phyloP scores from a whole-genome alignment of 2,888 invertebrate species.

The Acleris laterana region DNA sequence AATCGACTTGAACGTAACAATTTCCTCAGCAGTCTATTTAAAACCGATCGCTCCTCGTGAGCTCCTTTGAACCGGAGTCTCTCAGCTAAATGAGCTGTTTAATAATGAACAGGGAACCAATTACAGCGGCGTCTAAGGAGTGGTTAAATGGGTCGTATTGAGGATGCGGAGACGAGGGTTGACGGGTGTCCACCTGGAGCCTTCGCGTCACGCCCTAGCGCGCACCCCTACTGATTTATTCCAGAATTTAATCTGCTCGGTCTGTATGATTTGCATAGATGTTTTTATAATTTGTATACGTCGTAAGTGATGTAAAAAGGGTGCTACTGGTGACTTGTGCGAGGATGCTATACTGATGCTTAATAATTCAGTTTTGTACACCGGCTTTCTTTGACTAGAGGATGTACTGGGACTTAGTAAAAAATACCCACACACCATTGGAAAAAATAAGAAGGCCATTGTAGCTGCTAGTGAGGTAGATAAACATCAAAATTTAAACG shows the following conservation, averaged over 20 bases:
- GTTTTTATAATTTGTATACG: constrained; percentile 10
- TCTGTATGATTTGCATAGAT: constrained; percentile 24
- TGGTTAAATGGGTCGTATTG: constrained; percentile 43
- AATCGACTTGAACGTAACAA: not conserved
- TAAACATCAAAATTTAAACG: no score
- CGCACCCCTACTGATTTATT: constrained; percentile 38
- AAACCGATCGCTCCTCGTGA: constrained; percentile 16
- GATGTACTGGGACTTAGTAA: no score
- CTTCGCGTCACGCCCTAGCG: constrained; percentile 51
- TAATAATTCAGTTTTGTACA: no score
- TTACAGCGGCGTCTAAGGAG: constrained; percentile 41
- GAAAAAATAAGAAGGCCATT: no score
- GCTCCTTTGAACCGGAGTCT: constrained; percentile 18
- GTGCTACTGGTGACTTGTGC: not conserved
- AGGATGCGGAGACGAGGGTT: constrained; percentile 60
- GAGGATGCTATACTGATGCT: not conserved
- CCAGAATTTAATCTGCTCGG: constrained; percentile 30
- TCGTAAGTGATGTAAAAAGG: not conserved
- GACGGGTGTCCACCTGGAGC: constrained; percentile 60
- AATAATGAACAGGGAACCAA: constrained; percentile 43
- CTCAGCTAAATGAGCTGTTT: constrained; percentile 37
- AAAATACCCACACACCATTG: no score
- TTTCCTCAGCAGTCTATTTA: constrained; percentile 9
- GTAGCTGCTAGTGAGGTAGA: no score
- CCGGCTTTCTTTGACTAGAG: no score